These are phyloP conservation scores for Pangasius djambal DNA, from an alignment of 2,797 vertebrate genomes.

Conservation along the genomic window DNA sequence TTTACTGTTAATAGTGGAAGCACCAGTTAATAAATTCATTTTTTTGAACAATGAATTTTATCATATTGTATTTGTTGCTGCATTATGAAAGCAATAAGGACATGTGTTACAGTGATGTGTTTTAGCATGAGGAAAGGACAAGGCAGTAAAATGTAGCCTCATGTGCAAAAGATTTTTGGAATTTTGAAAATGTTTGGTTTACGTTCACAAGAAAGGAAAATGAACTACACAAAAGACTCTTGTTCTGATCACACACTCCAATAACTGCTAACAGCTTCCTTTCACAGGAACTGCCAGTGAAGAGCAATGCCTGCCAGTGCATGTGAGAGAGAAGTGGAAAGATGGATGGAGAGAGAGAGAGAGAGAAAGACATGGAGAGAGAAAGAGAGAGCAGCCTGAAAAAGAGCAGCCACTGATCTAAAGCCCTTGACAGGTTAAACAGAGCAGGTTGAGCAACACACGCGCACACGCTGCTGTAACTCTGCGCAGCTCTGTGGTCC, in stretches of 20 bases:
- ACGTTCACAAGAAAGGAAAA: neutral
- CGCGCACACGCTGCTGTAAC: neutral
- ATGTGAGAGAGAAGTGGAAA: neutral
- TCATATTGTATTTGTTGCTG: neutral
- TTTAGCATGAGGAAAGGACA: no score
- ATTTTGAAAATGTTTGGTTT: neutral
- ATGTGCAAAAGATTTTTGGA: neutral
- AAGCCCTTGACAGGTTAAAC: neutral
- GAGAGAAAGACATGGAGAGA: neutral
- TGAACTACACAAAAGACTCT: neutral
- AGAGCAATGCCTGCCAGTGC: neutral
- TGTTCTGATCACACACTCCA: conserved; percentile 1
- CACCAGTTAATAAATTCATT: neutral
- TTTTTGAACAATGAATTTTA: neutral
- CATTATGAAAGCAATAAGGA: neutral
- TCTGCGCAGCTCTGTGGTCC: neutral
- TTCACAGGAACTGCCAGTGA: neutral
- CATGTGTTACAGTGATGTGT: neutral
- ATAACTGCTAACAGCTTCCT: neutral
- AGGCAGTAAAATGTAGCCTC: neutral
- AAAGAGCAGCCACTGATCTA: neutral
- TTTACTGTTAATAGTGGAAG: neutral
- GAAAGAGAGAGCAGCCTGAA: neutral
- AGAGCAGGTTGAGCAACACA: neutral
- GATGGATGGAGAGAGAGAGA: no score